phyloP scores from a whole-genome alignment of 1,140 invertebrate species.

The Drosophila bipectinata region DNA sequence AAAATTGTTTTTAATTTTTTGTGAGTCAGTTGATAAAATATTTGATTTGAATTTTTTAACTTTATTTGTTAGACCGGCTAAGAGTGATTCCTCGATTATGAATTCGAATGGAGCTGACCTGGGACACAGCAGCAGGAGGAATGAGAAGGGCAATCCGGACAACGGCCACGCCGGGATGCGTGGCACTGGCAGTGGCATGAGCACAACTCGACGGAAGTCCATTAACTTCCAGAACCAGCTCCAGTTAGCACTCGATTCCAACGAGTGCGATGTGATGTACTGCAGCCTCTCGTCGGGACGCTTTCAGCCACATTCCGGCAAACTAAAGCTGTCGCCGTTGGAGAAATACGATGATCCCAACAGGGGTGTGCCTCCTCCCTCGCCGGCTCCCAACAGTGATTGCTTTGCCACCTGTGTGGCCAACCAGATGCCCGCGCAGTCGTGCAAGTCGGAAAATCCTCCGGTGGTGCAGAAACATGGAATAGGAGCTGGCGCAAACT shows the following conservation, averaged over 20 bases:
- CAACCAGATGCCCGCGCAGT: slow-evolving; percentile 26
- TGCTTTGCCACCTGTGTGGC: slow-evolving; percentile 40
- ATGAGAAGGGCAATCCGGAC: slow-evolving; percentile 26
- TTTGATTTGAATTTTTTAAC: neutral
- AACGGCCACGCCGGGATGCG: slow-evolving; percentile 24
- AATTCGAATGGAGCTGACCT: slow-evolving; percentile 34
- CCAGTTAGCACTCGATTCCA: slow-evolving; percentile 50
- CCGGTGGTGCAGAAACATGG: slow-evolving; percentile 31
- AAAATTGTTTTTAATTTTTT: no score
- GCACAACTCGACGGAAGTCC: slow-evolving; percentile 46
- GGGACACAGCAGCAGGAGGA: slow-evolving; percentile 28
- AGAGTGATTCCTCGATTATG: slow-evolving; percentile 25
- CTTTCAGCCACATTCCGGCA: slow-evolving; percentile 53
- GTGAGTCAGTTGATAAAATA: no score
- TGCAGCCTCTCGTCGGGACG: slow-evolving; percentile 44
- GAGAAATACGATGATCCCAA: slow-evolving; percentile 66
- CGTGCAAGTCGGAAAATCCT: slow-evolving; percentile 38
- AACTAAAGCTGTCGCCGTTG: slow-evolving; percentile 62
- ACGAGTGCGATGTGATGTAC: slow-evolving; percentile 31
- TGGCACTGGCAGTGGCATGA: slow-evolving; percentile 5
- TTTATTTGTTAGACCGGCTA: slow-evolving; percentile 10
- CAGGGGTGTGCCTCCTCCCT: slow-evolving; percentile 72
- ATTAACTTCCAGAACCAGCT: slow-evolving; percentile 54
- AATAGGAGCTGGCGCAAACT: slow-evolving; percentile 2
- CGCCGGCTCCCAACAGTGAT: slow-evolving; percentile 79